Evolutionary conservation across 2,888 invertebrate species (phyloP).

Genomic region (Trachelus iudaicus): DNA sequence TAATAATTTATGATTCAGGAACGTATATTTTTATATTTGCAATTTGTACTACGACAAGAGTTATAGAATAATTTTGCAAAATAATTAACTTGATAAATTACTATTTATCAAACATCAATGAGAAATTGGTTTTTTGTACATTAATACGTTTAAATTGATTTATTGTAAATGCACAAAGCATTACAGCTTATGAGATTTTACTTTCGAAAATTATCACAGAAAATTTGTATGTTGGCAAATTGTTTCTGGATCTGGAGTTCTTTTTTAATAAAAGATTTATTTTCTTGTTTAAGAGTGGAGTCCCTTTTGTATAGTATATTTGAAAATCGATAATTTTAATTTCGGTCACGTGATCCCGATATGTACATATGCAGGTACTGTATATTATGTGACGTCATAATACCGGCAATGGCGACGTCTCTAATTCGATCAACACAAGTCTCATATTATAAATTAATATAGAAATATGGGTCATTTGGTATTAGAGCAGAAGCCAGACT

Average conservation of each 20-base stretch:
- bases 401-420: not conserved
- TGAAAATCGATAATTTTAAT: not conserved
- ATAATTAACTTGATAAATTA: not conserved
- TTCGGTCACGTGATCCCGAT: not conserved
- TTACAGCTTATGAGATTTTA: not conserved
- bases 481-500: not conserved
- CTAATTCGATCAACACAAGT: not conserved
- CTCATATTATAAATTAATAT: not conserved
- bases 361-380: not conserved
- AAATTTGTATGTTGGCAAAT: conserved; percentile 1
- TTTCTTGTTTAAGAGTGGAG: not conserved
- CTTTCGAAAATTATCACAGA: conserved; percentile 13
- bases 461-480: not conserved
- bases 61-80: not conserved
- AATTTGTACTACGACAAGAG: not conserved
- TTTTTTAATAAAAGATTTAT: conserved; percentile 1
- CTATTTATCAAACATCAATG: conserved; percentile 23
- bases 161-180: not conserved
- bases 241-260: not conserved
- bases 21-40: not conserved
- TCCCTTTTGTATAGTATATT: not conserved
- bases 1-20: not conserved
- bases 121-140: conserved; percentile 18
- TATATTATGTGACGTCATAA: not conserved
- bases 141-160: conserved; percentile 15